Evolutionary conservation across 2,797 vertebrate genomes (phyloP).

Genomic region (Prionace glauca): DNA sequence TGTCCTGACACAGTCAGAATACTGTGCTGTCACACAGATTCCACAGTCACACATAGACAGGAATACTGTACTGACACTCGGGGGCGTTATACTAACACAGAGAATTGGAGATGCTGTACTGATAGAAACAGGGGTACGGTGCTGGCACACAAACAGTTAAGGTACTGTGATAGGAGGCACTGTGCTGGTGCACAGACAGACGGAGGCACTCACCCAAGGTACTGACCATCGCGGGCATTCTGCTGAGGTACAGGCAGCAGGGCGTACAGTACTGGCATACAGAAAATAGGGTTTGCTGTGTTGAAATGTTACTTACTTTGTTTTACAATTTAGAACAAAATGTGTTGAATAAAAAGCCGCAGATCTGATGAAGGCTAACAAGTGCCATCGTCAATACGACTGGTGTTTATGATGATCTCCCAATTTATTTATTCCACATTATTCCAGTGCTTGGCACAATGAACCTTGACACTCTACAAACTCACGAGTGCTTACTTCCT

Average conservation of each 20-base stretch:
- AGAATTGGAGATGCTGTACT: no score
- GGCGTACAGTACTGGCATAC: background rate
- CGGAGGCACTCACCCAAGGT: background rate
- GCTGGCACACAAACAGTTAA: background rate
- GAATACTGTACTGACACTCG: no score
- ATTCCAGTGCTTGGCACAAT: background rate
- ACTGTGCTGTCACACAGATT: background rate
- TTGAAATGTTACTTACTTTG: background rate
- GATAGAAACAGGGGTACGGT: background rate
- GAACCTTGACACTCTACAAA: background rate
- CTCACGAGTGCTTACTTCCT: no score
- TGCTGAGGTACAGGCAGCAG: background rate
- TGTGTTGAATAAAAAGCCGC: background rate
- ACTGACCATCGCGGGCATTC: background rate
- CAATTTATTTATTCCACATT: background rate
- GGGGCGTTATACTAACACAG: background rate
- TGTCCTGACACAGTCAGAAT: no score
- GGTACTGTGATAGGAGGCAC: background rate
- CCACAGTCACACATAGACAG: no score
- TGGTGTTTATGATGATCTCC: background rate
- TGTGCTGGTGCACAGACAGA: background rate
- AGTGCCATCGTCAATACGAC: background rate
- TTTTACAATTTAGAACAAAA: constrained; percentile 7
- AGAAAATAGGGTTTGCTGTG: no score
- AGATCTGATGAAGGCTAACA: background rate